phyloP scores from a whole-genome alignment of 2,888 invertebrate species.

The Parelbella ahira region DNA sequence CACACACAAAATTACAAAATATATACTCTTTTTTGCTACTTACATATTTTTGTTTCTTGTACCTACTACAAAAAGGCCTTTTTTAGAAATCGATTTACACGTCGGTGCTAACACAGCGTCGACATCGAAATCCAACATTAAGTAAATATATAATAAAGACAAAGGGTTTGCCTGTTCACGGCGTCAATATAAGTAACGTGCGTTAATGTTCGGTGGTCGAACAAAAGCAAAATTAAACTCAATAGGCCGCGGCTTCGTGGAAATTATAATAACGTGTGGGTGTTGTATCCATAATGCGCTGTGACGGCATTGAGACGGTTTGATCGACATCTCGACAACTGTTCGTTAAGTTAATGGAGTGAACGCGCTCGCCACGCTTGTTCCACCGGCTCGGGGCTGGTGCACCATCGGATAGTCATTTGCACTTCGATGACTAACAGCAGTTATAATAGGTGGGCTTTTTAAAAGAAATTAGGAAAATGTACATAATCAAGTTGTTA shows the following conservation, averaged over 20 bases:
- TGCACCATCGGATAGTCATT: slow-evolving; percentile 32
- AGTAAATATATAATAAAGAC: slow-evolving; percentile 13
- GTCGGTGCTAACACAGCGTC: too few relatives aligned
- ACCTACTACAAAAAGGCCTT: too few relatives aligned
- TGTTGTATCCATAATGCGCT: slow-evolving; percentile 66
- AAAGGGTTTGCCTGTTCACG: slow-evolving; percentile 15
- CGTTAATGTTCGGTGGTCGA: slow-evolving; percentile 29
- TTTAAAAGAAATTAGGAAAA: too few relatives aligned
- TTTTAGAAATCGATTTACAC: too few relatives aligned
- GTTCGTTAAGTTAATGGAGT: slow-evolving; percentile 78
- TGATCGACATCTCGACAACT: slow-evolving; percentile 79
- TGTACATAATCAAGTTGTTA: too few relatives aligned
- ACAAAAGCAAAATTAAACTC: slow-evolving; percentile 40
- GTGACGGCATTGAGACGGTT: slow-evolving; percentile 66
- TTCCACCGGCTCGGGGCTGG: slow-evolving; percentile 42
- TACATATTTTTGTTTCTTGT: too few relatives aligned
- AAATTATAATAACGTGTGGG: slow-evolving; percentile 66
- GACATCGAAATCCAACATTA: slow-evolving; percentile 1
- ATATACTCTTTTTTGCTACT: too few relatives aligned
- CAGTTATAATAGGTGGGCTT: too few relatives aligned
- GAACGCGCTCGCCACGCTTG: slow-evolving; percentile 58
- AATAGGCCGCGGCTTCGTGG: slow-evolving; percentile 47
- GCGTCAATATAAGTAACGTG: slow-evolving; percentile 16
- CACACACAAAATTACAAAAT: too few relatives aligned
- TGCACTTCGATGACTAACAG: slow-evolving; percentile 4